Percentiles rank a stretch among this genome's conserved stretches.
These are phyloP conservation scores for Peromyscus aztecus DNA, from an alignment of 2,797 vertebrate genomes.

Conservation along the genomic window DNA sequence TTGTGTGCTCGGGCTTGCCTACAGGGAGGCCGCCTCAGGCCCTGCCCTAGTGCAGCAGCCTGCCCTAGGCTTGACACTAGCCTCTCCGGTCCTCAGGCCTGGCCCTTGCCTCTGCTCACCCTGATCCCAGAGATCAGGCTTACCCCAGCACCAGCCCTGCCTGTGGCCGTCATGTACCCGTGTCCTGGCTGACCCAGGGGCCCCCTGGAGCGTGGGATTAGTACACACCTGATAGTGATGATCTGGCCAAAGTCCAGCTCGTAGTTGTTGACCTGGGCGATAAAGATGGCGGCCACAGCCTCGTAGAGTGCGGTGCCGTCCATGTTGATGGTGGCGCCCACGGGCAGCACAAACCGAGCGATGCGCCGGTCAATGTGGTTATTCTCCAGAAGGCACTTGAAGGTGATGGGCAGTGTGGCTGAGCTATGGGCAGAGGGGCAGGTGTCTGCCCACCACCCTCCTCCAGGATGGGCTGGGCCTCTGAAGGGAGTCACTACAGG, in stretches of 20 bases:
- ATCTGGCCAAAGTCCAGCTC: slow-evolving; percentile 99
- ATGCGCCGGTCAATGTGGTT: slow-evolving; percentile 98
- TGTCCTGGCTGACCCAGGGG: neutral
- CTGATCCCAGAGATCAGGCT: neutral
- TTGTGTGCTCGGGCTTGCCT: neutral
- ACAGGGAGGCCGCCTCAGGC: neutral
- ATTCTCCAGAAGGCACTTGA: slow-evolving; percentile 99
- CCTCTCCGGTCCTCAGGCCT: rapidly evolving
- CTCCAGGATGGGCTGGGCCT: neutral
- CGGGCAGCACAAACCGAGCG: slow-evolving; percentile 97
- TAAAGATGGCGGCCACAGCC: slow-evolving; percentile 98
- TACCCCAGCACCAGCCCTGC: neutral
- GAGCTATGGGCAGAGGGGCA: slow-evolving; percentile 89
- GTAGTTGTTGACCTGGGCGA: slow-evolving; percentile 99
- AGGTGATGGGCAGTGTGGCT: slow-evolving; percentile 99
- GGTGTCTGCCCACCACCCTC: slow-evolving; percentile 49
- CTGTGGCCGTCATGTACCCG: no score
- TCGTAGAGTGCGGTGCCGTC: slow-evolving; percentile 98
- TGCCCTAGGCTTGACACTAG: neutral
- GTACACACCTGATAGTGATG: slow-evolving; percentile 94
- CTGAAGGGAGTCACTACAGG: neutral
- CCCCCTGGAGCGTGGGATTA: neutral
- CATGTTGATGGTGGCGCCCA: slow-evolving; percentile 99
- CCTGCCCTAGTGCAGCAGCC: neutral
- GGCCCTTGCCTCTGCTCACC: neutral